Evolutionary conservation across 2,113 vertebrate species (phyloP).

Genomic region (Sphyrna mokarran): DNA sequence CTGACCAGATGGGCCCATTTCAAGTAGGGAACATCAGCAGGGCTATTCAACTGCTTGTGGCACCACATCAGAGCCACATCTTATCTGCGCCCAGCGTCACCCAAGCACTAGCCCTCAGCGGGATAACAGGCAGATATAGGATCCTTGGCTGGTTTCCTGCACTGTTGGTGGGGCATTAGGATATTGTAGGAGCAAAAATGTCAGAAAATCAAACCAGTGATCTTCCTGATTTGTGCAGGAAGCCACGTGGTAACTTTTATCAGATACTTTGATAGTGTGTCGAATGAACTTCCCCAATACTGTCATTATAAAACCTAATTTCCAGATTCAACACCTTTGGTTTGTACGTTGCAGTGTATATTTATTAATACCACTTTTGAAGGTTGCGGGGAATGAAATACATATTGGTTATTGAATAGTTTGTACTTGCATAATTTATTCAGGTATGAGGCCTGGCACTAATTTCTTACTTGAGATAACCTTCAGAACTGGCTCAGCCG

Average conservation of each 20-base stretch:
- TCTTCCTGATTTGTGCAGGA: background rate
- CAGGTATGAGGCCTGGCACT: background rate
- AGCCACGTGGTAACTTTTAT: background rate
- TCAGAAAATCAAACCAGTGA: background rate
- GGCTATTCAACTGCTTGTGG: background rate
- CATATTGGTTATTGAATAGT: background rate
- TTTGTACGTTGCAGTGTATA: background rate
- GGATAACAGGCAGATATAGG: background rate
- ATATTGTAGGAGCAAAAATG: background rate
- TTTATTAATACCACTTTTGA: background rate
- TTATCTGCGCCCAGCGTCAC: background rate
- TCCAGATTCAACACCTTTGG: background rate
- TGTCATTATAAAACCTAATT: background rate
- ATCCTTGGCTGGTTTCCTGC: background rate
- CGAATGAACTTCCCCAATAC: background rate
- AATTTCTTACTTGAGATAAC: background rate
- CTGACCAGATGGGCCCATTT: background rate
- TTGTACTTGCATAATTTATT: slow-evolving; percentile 17
- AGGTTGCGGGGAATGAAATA: slow-evolving; percentile 3
- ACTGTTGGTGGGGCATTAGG: background rate
- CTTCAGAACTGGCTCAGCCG: background rate
- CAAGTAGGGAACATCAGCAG: background rate
- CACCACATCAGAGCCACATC: background rate
- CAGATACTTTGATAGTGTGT: background rate
- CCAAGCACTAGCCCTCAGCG: background rate